Conservation (phyloP, 2,797 vertebrate genomes). For the Clarias pachynema region DNA sequence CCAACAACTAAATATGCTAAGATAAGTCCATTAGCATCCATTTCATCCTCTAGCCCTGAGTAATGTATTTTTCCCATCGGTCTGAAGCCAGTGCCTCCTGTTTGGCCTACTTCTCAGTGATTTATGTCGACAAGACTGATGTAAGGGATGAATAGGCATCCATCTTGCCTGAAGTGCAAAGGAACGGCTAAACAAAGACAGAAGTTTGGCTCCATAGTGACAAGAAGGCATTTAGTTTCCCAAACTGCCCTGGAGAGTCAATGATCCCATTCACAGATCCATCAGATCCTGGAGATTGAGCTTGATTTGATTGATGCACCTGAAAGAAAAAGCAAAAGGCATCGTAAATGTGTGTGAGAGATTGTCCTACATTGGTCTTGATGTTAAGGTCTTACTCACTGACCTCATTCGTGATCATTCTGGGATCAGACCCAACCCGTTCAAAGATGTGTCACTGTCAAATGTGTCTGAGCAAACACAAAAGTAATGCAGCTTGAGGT, state of each 20-base stretch:
- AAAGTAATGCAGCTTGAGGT: constrained; percentile 7
- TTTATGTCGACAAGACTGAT: constrained; percentile 61
- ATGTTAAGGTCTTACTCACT: constrained; percentile 17
- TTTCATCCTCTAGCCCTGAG: constrained; percentile 46
- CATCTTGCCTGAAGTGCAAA: constrained; percentile 56
- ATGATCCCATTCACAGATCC: constrained; percentile 63
- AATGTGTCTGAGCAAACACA: neutral
- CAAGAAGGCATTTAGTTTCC: constrained; percentile 51
- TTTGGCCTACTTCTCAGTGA: constrained; percentile 61
- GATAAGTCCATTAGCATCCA: constrained; percentile 44
- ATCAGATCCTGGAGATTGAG: constrained; percentile 65
- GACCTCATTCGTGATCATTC: constrained; percentile 11
- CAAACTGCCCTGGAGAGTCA: constrained; percentile 54
- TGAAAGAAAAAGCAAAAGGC: constrained; percentile 61
- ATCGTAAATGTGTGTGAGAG: constrained; percentile 35
- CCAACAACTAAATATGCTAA: constrained; percentile 45
- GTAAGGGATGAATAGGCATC: constrained; percentile 60
- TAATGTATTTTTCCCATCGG: constrained; percentile 55
- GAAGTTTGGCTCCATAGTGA: constrained; percentile 53
- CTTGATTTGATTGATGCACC: constrained; percentile 68
- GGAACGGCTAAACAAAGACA: constrained; percentile 54
- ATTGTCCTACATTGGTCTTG: constrained; percentile 5
- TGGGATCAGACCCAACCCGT: neutral
- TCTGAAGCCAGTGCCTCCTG: constrained; percentile 53
- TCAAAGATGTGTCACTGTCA: constrained; percentile 22